Percentiles rank a stretch among this genome's conserved stretches.
Evolutionary conservation across 2,888 invertebrate genomes (phyloP).

Genomic region (Drosophila cognata): DNA sequence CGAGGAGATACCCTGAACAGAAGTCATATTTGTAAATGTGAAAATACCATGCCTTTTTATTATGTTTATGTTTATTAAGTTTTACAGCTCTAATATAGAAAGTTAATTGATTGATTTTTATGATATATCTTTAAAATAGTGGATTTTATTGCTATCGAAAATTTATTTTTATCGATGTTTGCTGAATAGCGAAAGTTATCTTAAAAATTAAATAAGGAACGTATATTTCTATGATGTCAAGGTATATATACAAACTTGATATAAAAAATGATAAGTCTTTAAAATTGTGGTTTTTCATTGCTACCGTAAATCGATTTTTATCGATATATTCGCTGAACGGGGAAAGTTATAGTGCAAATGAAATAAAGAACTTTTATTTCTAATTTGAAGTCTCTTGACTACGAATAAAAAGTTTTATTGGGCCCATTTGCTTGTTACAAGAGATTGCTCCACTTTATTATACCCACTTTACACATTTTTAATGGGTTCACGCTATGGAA

Average conservation of each 20-base stretch:
- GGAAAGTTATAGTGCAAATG: neutral
- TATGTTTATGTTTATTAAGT: neutral
- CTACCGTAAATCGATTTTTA: neutral
- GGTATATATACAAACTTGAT: neutral
- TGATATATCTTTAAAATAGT: neutral
- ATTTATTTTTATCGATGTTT: neutral
- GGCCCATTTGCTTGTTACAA: neutral
- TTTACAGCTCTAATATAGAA: neutral
- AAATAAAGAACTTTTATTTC: neutral
- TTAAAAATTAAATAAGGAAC: too few species aligned
- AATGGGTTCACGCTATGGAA: neutral
- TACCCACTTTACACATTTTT: slow-evolving; percentile 1
- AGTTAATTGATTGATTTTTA: neutral
- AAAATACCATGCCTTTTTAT: neutral
- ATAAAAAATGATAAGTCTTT: neutral
- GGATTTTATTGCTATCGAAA: neutral
- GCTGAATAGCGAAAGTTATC: neutral
- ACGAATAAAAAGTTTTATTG: neutral
- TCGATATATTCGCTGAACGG: neutral
- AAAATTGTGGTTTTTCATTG: neutral
- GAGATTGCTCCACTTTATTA: neutral
- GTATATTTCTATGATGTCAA: neutral
- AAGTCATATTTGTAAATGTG: neutral
- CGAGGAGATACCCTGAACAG: neutral
- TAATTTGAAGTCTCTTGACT: neutral